Evolutionary conservation across 2,797 vertebrate genomes (phyloP).

Genomic region (Ctenochaetus hawaiiensis): DNA sequence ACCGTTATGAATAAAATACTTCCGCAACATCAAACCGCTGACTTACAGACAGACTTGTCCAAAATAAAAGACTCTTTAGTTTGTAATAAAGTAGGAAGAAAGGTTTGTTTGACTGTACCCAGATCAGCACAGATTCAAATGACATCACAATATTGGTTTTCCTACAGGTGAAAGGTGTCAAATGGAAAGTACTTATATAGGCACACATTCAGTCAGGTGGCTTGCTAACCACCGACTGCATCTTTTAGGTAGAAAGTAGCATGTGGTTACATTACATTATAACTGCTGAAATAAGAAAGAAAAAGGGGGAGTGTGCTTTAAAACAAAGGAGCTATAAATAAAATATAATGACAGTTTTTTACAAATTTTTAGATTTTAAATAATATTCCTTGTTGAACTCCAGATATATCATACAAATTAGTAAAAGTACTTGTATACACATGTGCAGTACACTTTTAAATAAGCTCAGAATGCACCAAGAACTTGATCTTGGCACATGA

Average conservation of each 20-base stretch:
- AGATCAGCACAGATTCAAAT: constrained; percentile 55
- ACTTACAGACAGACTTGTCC: constrained; percentile 52
- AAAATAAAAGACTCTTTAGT: constrained; percentile 29
- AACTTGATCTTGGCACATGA: constrained; percentile 45
- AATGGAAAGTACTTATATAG: constrained; percentile 66
- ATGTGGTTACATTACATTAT: constrained; percentile 46
- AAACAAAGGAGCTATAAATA: constrained; percentile 48
- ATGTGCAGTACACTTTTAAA: constrained; percentile 41
- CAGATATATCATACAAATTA: constrained; percentile 30
- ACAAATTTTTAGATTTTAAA: constrained; percentile 33
- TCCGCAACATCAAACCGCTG: constrained; percentile 56
- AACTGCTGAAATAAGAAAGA: constrained; percentile 24
- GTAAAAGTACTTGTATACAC: constrained; percentile 39
- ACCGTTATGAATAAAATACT: constrained; percentile 52
- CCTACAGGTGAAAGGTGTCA: constrained; percentile 56
- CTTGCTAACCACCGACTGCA: constrained; percentile 63
- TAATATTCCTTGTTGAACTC: constrained; percentile 16
- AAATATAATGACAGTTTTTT: constrained; percentile 7
- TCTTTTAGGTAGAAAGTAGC: constrained; percentile 71
- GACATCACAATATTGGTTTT: constrained; percentile 56
- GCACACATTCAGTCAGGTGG: constrained; percentile 77
- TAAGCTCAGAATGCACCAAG: constrained; percentile 35
- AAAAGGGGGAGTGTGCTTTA: constrained; percentile 42
- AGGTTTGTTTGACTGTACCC: constrained; percentile 43
- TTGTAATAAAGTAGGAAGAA: constrained; percentile 46